A percentile compares a stretch with the other conserved stretches of the same genome.
These are phyloP conservation scores for Chondrilla cf. caribensis DNA, from an alignment of 37 sponge, comb jelly and placozoan species.

Conservation along the genomic window DNA sequence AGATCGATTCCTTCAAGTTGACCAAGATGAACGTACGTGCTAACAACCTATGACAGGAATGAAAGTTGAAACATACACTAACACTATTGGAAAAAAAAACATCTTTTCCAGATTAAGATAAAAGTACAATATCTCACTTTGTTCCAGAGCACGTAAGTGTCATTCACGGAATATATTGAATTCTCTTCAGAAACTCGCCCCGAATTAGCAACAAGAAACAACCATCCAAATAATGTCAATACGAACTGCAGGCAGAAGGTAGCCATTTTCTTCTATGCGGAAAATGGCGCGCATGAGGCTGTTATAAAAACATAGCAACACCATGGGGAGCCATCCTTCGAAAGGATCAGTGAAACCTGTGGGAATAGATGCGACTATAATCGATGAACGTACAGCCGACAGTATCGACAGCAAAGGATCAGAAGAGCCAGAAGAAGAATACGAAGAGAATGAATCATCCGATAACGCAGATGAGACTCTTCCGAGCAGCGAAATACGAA, in stretches of 20 bases:
- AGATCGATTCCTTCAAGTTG: slow-evolving; percentile 33
- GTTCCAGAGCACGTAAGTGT: slow-evolving; percentile 8
- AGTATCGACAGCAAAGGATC: no score
- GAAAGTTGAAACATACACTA: no score
- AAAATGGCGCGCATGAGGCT: not conserved
- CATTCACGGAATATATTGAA: not conserved
- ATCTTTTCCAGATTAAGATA: no score
- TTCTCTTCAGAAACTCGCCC: no score
- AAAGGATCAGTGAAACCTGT: not conserved
- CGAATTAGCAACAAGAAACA: not conserved
- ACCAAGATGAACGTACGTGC: slow-evolving; percentile 28
- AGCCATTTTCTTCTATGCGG: not conserved
- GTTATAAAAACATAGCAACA: not conserved
- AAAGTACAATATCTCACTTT: no score
- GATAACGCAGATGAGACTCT: no score
- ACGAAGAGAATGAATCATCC: no score
- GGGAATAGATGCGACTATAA: not conserved
- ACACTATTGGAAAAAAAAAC: no score
- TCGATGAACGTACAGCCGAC: no score
- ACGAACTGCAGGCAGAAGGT: not conserved
- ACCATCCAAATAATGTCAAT: not conserved
- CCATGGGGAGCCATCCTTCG: slow-evolving; percentile 10
- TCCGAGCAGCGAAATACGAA: no score
- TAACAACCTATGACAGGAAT: slow-evolving; percentile 41
- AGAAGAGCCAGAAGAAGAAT: no score